A percentile compares a stretch with the other conserved stretches of the same genome.
phyloP scores from a whole-genome alignment of 2,888 invertebrate genomes.

The Lasioglossum pauxillum region DNA sequence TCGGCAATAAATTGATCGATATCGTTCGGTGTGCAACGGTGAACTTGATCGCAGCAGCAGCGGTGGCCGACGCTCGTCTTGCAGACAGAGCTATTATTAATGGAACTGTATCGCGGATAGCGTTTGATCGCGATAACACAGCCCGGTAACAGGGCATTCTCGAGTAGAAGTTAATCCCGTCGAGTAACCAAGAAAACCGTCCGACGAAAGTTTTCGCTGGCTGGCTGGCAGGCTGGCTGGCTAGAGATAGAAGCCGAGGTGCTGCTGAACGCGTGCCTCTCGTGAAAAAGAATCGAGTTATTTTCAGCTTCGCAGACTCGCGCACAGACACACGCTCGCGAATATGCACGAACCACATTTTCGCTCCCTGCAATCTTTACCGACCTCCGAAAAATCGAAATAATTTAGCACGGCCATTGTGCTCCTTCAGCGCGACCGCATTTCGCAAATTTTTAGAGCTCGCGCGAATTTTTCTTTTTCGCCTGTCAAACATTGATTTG shows the following conservation, averaged over 20 bases:
- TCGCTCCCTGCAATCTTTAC: background rate
- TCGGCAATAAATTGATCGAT: conserved; percentile 1
- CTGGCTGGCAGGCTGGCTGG: background rate
- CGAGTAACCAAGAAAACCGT: background rate
- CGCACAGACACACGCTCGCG: background rate
- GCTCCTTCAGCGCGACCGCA: background rate
- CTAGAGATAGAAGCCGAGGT: background rate
- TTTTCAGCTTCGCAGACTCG: conserved; percentile 15
- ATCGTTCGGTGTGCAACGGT: conserved; percentile 3
- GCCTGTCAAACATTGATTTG: background rate
- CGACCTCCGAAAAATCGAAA: background rate
- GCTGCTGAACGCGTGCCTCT: background rate
- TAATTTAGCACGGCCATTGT: background rate
- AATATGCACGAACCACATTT: background rate
- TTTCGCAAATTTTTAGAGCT: background rate
- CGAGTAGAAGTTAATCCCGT: background rate
- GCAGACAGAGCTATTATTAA: conserved; percentile 18
- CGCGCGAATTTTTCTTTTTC: background rate
- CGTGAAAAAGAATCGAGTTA: conserved; percentile 27
- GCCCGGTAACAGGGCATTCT: conserved; percentile 16
- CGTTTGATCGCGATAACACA: conserved; percentile 16
- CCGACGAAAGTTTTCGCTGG: background rate
- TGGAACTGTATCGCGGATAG: conserved; percentile 16
- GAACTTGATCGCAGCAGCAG: conserved; percentile 5
- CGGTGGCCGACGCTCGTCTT: conserved; percentile 14